Percentiles rank a stretch among this genome's conserved stretches.
Conservation (phyloP, 2,888 invertebrate genomes). For the Scaptomyza cyrtandrae region DNA sequence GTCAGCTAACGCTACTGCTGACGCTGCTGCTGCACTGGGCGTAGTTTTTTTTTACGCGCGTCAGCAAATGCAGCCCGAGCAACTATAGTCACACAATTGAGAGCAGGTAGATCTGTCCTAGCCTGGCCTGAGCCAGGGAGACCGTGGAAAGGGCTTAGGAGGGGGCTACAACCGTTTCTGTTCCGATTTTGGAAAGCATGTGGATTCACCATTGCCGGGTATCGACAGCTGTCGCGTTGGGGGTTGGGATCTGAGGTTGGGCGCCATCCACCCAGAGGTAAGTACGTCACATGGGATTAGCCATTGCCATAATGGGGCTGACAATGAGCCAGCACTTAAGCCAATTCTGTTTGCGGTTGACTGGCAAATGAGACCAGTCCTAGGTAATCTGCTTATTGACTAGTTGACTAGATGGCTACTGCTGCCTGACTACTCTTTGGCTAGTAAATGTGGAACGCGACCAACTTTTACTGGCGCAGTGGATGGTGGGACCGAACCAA, state of each 20-base stretch:
- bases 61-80: constrained; percentile 60
- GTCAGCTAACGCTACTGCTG: constrained; percentile 41
- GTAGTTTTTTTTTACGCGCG: constrained; percentile 76
- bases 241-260: background rate
- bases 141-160: background rate
- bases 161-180: constrained; percentile 4
- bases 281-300: constrained; percentile 62
- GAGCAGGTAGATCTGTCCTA: constrained; percentile 1
- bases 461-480: constrained; percentile 10
- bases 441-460: constrained; percentile 37
- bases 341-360: constrained; percentile 60
- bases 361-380: constrained; percentile 54
- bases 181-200: constrained; percentile 32
- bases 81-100: constrained; percentile 2
- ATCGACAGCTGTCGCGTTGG: constrained; percentile 32
- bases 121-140: background rate
- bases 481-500: background rate
- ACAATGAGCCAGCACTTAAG: constrained; percentile 60
- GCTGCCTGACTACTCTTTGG: background rate
- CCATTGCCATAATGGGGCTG: constrained; percentile 46
- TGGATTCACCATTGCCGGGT: constrained; percentile 48
- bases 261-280: constrained; percentile 16
- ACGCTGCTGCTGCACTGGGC: constrained; percentile 57
- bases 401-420: constrained; percentile 9
- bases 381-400: constrained; percentile 63